These are phyloP conservation scores for Anser cygnoides DNA, from an alignment of 2,113 vertebrate species.

Conservation along the genomic window DNA sequence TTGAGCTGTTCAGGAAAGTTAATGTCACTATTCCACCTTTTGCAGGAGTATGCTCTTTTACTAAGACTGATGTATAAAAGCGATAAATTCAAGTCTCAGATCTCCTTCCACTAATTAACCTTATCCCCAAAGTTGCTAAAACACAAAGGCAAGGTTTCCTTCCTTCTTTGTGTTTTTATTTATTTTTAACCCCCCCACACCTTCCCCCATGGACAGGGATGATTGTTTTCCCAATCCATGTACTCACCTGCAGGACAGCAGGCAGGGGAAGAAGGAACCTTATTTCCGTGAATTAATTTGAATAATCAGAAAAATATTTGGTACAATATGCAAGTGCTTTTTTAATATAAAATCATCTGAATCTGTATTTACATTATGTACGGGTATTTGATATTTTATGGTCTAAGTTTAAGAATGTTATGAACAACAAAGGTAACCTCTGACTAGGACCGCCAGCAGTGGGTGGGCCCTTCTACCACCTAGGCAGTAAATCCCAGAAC, in stretches of 20 bases:
- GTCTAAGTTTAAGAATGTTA: background rate
- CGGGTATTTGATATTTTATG: background rate
- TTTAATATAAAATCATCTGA: background rate
- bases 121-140: background rate
- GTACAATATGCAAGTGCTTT: background rate
- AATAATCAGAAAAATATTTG: background rate
- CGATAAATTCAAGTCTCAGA: background rate
- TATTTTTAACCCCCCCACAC: accelerated
- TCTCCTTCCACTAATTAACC: background rate
- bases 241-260: background rate
- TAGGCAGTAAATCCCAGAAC: background rate
- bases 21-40: background rate
- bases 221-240: background rate
- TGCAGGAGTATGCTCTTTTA: background rate
- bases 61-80: background rate
- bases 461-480: background rate
- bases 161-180: background rate
- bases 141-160: background rate
- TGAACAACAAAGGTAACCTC: background rate
- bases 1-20: background rate
- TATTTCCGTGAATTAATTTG: background rate
- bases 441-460: background rate
- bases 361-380: background rate
- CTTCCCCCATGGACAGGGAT: background rate
- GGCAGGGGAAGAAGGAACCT: background rate